These are phyloP conservation scores for Cynopterus sphinx DNA, from an alignment of 2,797 vertebrate genomes.

Conservation along the genomic window DNA sequence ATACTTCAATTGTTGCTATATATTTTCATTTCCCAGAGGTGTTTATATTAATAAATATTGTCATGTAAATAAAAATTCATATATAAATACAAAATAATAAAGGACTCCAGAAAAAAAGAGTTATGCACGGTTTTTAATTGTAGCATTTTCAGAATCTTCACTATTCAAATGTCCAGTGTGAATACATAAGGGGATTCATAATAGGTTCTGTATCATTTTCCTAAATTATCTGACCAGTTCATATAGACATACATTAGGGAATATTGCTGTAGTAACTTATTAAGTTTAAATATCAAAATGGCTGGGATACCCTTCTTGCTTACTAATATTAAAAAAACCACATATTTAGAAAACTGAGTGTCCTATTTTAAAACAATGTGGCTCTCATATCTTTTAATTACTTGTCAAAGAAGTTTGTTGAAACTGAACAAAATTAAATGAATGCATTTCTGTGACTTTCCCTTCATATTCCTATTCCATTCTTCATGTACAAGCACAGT, in stretches of 20 bases:
- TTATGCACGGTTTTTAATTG: not conserved
- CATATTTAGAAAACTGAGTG: not conserved
- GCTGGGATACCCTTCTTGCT: not conserved
- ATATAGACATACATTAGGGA: not conserved
- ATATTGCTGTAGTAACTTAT: not conserved
- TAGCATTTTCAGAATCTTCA: not conserved
- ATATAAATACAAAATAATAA: conserved; percentile 25
- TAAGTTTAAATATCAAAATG: conserved; percentile 24
- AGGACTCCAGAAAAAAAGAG: not conserved
- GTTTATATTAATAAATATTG: not conserved
- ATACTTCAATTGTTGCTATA: not conserved
- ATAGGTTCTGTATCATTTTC: not conserved
- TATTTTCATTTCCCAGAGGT: not conserved
- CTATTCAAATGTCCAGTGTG: not conserved
- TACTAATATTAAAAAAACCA: not conserved
- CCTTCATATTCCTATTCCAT: not conserved
- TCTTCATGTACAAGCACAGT: not conserved
- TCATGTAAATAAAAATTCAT: conserved; percentile 31
- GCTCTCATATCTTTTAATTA: not conserved
- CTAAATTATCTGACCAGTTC: conserved; percentile 22
- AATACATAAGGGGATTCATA: not conserved
- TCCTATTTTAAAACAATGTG: not conserved
- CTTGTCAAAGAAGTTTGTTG: conserved; percentile 8
- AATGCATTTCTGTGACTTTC: conserved; percentile 11
- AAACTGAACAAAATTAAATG: conserved; percentile 20